Base-by-base conservation (phyloP, 2,888 invertebrate genomes). In the Macroteleia sp. region DNA sequence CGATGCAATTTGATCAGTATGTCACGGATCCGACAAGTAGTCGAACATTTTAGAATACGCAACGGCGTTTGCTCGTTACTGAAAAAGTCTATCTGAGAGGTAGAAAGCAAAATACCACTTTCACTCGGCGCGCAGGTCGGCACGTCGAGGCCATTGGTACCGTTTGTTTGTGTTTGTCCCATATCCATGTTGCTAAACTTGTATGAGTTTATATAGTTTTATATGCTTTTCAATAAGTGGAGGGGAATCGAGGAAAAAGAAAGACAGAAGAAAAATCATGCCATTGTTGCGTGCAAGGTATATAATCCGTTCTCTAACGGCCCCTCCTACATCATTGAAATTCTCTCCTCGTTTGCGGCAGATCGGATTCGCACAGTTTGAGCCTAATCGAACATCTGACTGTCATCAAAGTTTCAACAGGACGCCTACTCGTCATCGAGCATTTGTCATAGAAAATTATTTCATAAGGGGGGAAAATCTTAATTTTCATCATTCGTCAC, bases 41-140 rank as follows among this genome's bases (percentile, higher is more conserved):
- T 20, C 44, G 19, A 56, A 28, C 61, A 66, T 66, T 67, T 80
- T 75, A 76, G 56, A 77, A 42, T 54, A 76, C 76, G 62, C 70
- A 46, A 62, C 76, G 59, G 61, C 59, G 62, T 77, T 75, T 69
- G 80, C 75, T 78, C 62, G 74, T 70, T 70, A 80, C 77, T 77
- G 74, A 73, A 57, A 70, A 61, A 61, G 61, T 44, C 70, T 34
- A 36, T 41, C 77, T 34, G 61, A 77, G 79, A 85, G 86, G 85
- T 91, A 91, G 91, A 91, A 91, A 91, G 90, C 90, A 91, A 91
- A 90, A 91, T 90, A 86, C 85, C 85, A 90, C 91, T 91, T 91
- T 91, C 91, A 91, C 91, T 90, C 82, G 69, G 81, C 82, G 83
- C 67, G 70, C 74, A 59, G 61, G 59, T 69, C 70, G 76, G 77